Percentiles rank a stretch among this genome's conserved stretches.
Conservation (phyloP, 2,797 vertebrate species). For the Dendrocincla fuliginosa region DNA sequence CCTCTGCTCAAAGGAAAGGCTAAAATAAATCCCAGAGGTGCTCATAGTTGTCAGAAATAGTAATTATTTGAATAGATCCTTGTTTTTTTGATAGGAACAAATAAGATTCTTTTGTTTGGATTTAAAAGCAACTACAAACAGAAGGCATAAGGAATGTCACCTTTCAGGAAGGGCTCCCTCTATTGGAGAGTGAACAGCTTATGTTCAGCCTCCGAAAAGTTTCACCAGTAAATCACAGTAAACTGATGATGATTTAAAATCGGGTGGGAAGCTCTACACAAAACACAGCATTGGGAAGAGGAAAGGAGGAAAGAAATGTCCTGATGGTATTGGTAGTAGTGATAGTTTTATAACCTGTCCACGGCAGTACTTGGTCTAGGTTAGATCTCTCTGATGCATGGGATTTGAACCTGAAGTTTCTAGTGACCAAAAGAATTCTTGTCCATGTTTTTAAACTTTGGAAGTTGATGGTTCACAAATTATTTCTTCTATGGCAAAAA, state of each 20-base stretch:
- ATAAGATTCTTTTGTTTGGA: background rate
- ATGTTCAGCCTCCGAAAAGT: background rate
- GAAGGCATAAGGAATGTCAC: background rate
- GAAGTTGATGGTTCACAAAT: background rate
- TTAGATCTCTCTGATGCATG: background rate
- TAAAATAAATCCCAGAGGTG: background rate
- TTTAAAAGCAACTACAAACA: background rate
- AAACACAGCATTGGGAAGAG: background rate
- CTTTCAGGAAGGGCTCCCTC: background rate
- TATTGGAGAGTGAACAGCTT: background rate
- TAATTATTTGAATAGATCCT: background rate
- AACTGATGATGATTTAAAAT: background rate
- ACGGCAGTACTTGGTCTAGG: background rate
- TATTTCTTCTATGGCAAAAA: background rate
- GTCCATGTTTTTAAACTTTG: background rate
- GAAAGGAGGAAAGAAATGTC: background rate
- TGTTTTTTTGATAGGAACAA: background rate
- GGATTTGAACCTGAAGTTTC: background rate
- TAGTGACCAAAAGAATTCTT: background rate
- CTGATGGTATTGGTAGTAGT: background rate
- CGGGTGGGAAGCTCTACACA: background rate
- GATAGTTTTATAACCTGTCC: background rate
- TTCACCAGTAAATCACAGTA: background rate
- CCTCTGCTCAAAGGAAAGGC: background rate
- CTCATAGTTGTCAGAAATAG: background rate